Percentiles rank a stretch among this genome's conserved stretches.
These are phyloP conservation scores for Ptycholaimellus sp. DNA, from an alignment of 2,888 invertebrate genomes.

Conservation along the genomic window DNA sequence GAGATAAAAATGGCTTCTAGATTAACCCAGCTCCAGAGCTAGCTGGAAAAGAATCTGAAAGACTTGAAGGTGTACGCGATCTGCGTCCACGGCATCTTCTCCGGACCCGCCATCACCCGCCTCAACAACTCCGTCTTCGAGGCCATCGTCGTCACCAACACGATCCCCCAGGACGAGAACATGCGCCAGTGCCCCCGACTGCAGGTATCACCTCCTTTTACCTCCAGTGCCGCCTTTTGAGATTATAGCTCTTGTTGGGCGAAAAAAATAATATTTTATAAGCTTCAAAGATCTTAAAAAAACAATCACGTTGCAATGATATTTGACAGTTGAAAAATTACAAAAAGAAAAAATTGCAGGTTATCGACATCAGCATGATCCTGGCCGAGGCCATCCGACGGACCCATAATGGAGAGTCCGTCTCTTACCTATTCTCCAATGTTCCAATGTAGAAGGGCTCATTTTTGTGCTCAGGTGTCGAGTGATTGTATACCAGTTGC, in stretches of 20 bases:
- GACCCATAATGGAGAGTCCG: conserved; percentile 95
- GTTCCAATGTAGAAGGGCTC: conserved; percentile 67
- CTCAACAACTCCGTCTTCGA: conserved; percentile 77
- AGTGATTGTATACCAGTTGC: too few species aligned
- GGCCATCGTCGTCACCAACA: conserved; percentile 82
- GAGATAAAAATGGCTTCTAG: too few species aligned
- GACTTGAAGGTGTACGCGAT: conserved; percentile 87
- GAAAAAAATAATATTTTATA: too few species aligned
- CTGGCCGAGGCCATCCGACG: conserved; percentile 92
- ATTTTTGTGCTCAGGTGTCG: too few species aligned
- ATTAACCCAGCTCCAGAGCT: too few species aligned
- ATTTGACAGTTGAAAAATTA: background rate
- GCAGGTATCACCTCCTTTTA: conserved; percentile 37
- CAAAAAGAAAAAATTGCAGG: conserved; percentile 37
- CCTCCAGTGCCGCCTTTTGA: background rate
- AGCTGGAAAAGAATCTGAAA: too few species aligned
- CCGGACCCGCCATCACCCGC: conserved; percentile 72
- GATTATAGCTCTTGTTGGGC: too few species aligned
- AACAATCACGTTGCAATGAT: background rate
- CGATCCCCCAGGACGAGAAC: conserved; percentile 75
- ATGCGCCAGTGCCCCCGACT: conserved; percentile 72
- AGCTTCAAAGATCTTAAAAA: too few species aligned
- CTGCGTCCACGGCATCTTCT: conserved; percentile 77
- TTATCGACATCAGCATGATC: conserved; percentile 98
- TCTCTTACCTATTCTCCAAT: conserved; percentile 89